Evolutionary conservation across 2,113 vertebrate genomes (phyloP), one percentile per base, ranked within the genome.

Genomic region (Tenebrosternarchus preto): DNA sequence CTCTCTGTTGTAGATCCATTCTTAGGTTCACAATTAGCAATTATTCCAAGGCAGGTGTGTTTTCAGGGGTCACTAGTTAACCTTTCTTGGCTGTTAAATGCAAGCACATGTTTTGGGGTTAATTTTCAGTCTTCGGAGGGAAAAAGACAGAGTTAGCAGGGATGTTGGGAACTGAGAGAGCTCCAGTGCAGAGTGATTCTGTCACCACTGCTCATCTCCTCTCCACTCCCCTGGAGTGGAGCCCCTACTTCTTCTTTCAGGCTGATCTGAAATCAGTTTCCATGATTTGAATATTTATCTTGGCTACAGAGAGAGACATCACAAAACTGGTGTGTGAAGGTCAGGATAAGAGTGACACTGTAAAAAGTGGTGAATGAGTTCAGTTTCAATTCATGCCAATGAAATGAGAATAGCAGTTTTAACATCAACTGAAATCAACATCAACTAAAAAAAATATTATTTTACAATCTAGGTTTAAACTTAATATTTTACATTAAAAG

Each of bases 51-150:
- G 71, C 61, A 74, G 59, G 20, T 50, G 43, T 0, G 25, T 27
- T 66, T 39, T 59, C 36, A 27, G 17, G 67, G 56, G 59, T 72
- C 59, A 76, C 73, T 72, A 4, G 75, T 67, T 84, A 60, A 73
- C 61, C 17, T 17, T 27, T 70, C 6, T 25, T 60, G 4, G 5
- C 57, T 67, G 39, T 56, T 70, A 61, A 46, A 55, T 59, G 53
- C 36, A 78, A 56, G 63, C 24, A 20, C 61, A 20, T 53, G 20
- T 39, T 73, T 73, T 24, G 33, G 31, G 70, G 56, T 57, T 80
- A 27, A 68, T 59, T 66, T 68, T 43, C 67, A 78, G 15, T 59
- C n/a, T 46, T 20, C 0, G n/a, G 5, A 70, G 31, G 29, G 6
- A 29, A 2, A 22, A 2, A 19, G 22, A 27, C 56, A 57, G 22